Evolutionary conservation across 2,797 vertebrate species (phyloP).

Genomic region (Carapus acus): DNA sequence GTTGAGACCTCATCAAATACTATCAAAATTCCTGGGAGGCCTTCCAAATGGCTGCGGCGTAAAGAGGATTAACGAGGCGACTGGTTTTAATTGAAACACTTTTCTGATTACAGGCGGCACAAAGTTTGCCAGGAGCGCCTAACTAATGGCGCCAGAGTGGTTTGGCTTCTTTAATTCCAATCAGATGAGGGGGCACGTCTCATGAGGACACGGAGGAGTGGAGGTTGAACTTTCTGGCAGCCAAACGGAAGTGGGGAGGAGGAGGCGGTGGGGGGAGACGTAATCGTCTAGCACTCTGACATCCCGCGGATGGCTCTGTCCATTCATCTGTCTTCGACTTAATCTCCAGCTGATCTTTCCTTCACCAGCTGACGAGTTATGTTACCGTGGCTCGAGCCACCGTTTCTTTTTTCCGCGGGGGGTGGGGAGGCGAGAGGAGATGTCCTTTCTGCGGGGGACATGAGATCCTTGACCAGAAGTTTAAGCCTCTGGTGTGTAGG

Average conservation of each 20-base stretch:
- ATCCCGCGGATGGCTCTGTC: constrained; percentile 38
- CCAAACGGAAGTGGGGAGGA: too few species aligned
- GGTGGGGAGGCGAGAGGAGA: constrained; percentile 11
- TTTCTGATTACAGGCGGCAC: constrained; percentile 31
- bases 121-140: constrained; percentile 15
- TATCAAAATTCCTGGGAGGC: constrained; percentile 28
- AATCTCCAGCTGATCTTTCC: constrained; percentile 28
- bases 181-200: constrained; percentile 18
- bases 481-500: background rate
- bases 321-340: constrained; percentile 33
- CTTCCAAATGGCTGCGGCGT: constrained; percentile 31
- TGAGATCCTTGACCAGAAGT: background rate
- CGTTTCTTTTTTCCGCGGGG: constrained; percentile 33
- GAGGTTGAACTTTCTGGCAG: constrained; percentile 43
- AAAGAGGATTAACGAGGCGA: constrained; percentile 24
- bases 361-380: constrained; percentile 10
- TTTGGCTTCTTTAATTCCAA: constrained; percentile 50
- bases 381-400: background rate
- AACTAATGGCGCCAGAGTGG: constrained; percentile 39
- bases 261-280: constrained; percentile 18
- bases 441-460: background rate
- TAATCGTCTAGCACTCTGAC: constrained; percentile 36
- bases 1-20: constrained; percentile 45
- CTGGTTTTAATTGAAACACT: constrained; percentile 45
- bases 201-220: constrained; percentile 32